Evolutionary conservation across 2,797 vertebrate species (phyloP), one percentile per base, ranked within the genome.

Genomic region (Gastrophryne carolinensis): DNA sequence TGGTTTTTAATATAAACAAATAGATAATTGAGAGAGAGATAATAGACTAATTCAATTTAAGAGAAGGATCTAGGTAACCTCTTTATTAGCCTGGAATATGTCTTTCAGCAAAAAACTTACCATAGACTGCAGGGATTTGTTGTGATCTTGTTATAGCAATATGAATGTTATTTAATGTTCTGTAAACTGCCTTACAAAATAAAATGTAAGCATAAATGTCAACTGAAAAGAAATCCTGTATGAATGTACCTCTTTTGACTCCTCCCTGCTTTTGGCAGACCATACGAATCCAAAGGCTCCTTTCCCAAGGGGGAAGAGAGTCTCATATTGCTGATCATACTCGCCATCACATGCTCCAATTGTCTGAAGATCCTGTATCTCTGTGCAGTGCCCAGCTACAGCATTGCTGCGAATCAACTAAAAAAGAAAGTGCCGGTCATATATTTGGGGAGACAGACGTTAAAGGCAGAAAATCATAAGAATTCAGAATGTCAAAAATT

Each of bases 281-380:
- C 96, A 98, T 71, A 99, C 96, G 72, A 96, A 96, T 50, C 96
- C 96, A 35, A 98, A 99, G 19, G 96, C 94, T 44, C 96, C 96
- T 69, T 94, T 97, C 50, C 97, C 96, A 27, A 98, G 81, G 1
- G 93, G 92, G 62, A 80, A 86, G 39, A 95, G 57, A 0, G 93
- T 95, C 82, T 82, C 87, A 69, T 98, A 99, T 72, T 94, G 90
- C 53, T 89, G 86, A 37, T 87, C 88, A 49, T 97, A 98, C 26
- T 92, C 88, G 11, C 96, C 96, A 7, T 95, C 93, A 21, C 92
- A 95, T 29, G 95, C 96, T 19, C 84, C 89, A 54, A 94, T 84
- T 52, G 90, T 87, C 63, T 96, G 94, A 13, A 95, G 86, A 76
- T 96, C 94, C 81, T 81, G 2, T 87, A 90, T 77, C 89, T 91